phyloP scores from a whole-genome alignment of 1,140 invertebrate species.

The Neodiprion virginianus region DNA sequence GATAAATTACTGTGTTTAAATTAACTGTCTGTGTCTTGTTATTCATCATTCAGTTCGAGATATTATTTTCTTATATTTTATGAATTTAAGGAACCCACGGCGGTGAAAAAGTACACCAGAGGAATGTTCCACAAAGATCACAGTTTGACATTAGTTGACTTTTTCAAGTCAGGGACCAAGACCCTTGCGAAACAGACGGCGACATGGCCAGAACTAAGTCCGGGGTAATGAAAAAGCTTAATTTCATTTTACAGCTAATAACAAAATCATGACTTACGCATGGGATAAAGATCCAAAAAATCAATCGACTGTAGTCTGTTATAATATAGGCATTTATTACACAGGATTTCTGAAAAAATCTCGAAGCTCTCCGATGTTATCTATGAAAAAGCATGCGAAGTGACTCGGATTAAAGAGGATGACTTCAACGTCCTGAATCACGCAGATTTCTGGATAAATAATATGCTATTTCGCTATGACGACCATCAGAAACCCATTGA shows the following conservation, averaged over 20 bases:
- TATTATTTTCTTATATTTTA: background rate
- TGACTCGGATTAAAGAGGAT: conserved; percentile 41
- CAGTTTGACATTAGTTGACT: conserved; percentile 38
- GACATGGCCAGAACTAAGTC: conserved; percentile 50
- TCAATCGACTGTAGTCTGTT: conserved; percentile 6
- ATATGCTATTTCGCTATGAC: conserved; percentile 70
- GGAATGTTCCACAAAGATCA: conserved; percentile 47
- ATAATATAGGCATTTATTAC: background rate
- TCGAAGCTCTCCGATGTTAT: conserved; percentile 41
- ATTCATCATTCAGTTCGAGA: too few species aligned
- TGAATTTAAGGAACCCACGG: conserved; percentile 53
- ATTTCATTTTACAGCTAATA: background rate
- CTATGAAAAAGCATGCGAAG: conserved; percentile 40
- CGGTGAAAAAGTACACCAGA: conserved; percentile 43
- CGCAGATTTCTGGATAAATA: conserved; percentile 72
- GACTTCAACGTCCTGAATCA: conserved; percentile 70
- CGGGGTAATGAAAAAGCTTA: conserved; percentile 29
- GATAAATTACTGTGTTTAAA: too few species aligned
- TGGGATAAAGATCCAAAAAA: conserved; percentile 2
- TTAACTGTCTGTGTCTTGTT: too few species aligned
- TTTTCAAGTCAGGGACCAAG: conserved; percentile 40
- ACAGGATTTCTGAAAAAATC: conserved; percentile 59
- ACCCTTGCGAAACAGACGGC: conserved; percentile 37
- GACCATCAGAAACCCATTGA: conserved; percentile 53
- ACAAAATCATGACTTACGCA: conserved; percentile 19